These are phyloP conservation scores for Coelopa pilipes DNA, from an alignment of 2,888 invertebrate species.

Conservation along the genomic window DNA sequence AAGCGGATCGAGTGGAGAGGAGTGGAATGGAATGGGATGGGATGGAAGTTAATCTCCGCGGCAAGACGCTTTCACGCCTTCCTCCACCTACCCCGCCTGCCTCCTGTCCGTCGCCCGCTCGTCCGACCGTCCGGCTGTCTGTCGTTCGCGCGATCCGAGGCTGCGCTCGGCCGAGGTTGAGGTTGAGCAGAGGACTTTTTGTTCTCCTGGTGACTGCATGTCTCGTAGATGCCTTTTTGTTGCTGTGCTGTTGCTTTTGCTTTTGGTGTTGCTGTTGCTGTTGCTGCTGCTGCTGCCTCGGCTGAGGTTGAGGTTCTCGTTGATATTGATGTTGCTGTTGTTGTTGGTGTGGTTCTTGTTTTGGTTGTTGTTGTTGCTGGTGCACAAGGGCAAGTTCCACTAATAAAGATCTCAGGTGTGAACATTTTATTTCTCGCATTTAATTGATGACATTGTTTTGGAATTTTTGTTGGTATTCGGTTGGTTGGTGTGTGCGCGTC, in stretches of 20 bases:
- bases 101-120: not conserved
- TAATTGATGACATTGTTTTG: conserved; percentile 67
- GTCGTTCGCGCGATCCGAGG: too few species aligned
- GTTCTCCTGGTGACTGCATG: conserved; percentile 31
- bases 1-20: too few species aligned
- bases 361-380: conserved; percentile 12
- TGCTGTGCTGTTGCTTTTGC: conserved; percentile 11
- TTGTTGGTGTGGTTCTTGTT: not conserved
- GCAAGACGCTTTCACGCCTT: conserved; percentile 23
- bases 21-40: not conserved
- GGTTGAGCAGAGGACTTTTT: not conserved
- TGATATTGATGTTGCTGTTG: not conserved
- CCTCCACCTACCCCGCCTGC: conserved; percentile 6
- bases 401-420: conserved; percentile 67
- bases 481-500: not conserved
- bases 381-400: conserved; percentile 43
- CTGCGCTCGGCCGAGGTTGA: not conserved
- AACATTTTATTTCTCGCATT: conserved; percentile 59
- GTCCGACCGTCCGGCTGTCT: not conserved
- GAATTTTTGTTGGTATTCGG: conserved; percentile 61
- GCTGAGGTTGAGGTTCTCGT: conserved; percentile 20
- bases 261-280: conserved; percentile 13
- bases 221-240: conserved; percentile 26
- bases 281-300: conserved; percentile 8
- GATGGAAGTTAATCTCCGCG: conserved; percentile 31